Evolutionary conservation across 2,888 invertebrate species (phyloP).

Genomic region (Tetheella fluctuosa): DNA sequence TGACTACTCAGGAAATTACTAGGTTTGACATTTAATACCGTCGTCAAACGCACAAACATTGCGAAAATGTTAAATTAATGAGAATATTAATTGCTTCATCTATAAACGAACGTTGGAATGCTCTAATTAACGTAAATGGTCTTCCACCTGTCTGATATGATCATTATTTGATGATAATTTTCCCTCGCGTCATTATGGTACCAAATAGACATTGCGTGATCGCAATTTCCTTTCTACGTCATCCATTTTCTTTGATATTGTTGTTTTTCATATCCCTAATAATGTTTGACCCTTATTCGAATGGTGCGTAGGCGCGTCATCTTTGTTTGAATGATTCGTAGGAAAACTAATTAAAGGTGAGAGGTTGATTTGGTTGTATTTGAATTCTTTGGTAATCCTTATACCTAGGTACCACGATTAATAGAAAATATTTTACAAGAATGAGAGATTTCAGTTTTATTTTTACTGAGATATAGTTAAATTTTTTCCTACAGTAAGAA

Average conservation of each 20-base stretch:
- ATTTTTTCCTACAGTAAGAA: too few relatives aligned
- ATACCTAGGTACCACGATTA: too few relatives aligned
- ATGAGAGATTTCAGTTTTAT: too few relatives aligned
- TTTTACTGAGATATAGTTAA: too few relatives aligned
- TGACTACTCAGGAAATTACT: slow-evolving; percentile 24
- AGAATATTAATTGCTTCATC: slow-evolving; percentile 28
- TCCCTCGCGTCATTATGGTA: slow-evolving; percentile 3
- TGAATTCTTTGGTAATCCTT: not conserved
- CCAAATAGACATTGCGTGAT: slow-evolving; percentile 7
- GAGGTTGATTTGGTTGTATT: not conserved
- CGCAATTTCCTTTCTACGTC: slow-evolving; percentile 4
- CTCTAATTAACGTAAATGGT: not conserved
- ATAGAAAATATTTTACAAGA: too few relatives aligned
- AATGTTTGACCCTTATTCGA: not conserved
- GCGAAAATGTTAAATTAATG: slow-evolving; percentile 30
- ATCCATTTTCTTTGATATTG: not conserved
- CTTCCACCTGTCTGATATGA: slow-evolving; percentile 4
- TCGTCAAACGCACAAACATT: not conserved
- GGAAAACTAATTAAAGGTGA: not conserved
- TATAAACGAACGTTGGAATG: not conserved
- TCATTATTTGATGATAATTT: slow-evolving; percentile 5
- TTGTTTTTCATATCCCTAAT: slow-evolving; percentile 3
- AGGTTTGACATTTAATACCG: slow-evolving; percentile 7
- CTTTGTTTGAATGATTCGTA: not conserved
- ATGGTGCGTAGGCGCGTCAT: not conserved